These are phyloP conservation scores for Dasyornis broadbenti DNA, from an alignment of 2,113 vertebrate genomes.

Conservation along the genomic window DNA sequence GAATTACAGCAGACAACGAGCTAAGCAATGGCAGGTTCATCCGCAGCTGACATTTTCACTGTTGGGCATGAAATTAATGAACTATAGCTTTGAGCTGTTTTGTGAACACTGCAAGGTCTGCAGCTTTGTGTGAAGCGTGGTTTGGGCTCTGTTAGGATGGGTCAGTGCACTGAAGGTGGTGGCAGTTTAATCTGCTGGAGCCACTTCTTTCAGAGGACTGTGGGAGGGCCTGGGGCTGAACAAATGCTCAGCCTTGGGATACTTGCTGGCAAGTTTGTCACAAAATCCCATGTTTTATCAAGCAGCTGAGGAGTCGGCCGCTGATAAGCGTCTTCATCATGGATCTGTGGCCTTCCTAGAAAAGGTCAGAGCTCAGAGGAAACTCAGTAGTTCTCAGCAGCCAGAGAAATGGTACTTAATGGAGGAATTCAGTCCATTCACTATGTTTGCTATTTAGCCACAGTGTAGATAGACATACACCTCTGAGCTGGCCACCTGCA, in stretches of 20 bases:
- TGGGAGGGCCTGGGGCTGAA: neutral
- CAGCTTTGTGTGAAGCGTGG: neutral
- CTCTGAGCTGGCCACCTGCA: neutral
- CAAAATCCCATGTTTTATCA: neutral
- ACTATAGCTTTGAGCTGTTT: neutral
- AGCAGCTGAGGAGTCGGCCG: neutral
- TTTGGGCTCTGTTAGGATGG: neutral
- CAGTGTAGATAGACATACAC: neutral
- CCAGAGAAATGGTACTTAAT: neutral
- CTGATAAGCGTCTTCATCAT: neutral
- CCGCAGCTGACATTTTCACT: neutral
- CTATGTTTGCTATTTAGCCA: neutral
- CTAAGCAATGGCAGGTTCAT: constrained; percentile 6
- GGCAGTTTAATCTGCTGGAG: neutral
- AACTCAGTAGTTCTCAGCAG: neutral
- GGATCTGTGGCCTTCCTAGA: neutral
- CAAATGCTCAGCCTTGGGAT: neutral
- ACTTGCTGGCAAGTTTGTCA: neutral
- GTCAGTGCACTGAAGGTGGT: neutral
- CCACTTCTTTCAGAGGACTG: neutral
- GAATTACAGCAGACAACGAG: neutral
- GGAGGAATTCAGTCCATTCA: neutral
- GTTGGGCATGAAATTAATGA: neutral
- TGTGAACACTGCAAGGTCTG: neutral
- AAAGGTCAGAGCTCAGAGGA: neutral